These are phyloP conservation scores for cattle (Bos taurus) DNA, from an alignment of 2,113 vertebrate genomes.

Conservation along the genomic window ARS-UCD2.0 NC_037329.1:29408501-29409000, in stretches of 20 bases:
- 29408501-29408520: background rate
- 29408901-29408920: background rate
- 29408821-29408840: background rate
- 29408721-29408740: background rate
- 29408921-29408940: background rate
- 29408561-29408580: background rate
- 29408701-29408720: background rate
- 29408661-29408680: background rate
- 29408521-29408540: background rate
- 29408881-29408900: background rate
- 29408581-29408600: rapidly evolving
- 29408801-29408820: background rate
- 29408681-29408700: background rate
- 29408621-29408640: rapidly evolving
- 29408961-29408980: background rate
- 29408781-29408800: background rate
- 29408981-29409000: background rate
- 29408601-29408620: background rate
- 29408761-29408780: background rate
- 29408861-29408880: background rate
- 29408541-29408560: background rate
- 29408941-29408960: background rate
- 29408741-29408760: background rate
- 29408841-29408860: background rate
- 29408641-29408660: background rate